Percentiles rank a stretch among this genome's conserved stretches.
These are phyloP conservation scores for Chromobotia macracanthus DNA, from an alignment of 2,797 vertebrate species.

Conservation along the genomic window DNA sequence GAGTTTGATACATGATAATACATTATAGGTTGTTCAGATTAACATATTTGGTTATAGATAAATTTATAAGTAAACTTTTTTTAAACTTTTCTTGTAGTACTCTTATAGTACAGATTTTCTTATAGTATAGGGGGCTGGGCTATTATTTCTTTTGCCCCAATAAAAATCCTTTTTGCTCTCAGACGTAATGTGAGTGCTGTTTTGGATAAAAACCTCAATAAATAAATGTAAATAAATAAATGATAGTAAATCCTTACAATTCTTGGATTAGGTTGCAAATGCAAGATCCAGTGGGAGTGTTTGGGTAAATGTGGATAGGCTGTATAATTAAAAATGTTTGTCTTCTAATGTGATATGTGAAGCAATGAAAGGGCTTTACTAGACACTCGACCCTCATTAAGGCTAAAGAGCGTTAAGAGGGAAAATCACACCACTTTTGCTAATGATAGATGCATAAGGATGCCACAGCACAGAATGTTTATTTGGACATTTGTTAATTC, in stretches of 20 bases:
- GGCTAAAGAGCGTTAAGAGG: conserved; percentile 21
- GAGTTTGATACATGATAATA: too few relatives aligned
- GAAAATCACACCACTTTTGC: background rate
- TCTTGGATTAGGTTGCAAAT: conserved; percentile 8
- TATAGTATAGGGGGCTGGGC: too few relatives aligned
- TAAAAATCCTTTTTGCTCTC: too few relatives aligned
- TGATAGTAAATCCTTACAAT: conserved; percentile 10
- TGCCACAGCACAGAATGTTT: background rate
- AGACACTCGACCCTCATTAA: conserved; percentile 46
- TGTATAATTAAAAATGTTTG: conserved; percentile 55
- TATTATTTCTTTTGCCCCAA: too few relatives aligned
- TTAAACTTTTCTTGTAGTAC: too few relatives aligned
- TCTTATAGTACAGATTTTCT: too few relatives aligned
- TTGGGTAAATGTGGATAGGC: conserved; percentile 24
- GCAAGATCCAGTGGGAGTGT: conserved; percentile 36
- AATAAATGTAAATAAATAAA: background rate
- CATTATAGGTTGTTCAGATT: too few relatives aligned
- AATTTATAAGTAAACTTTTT: too few relatives aligned
- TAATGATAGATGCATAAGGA: conserved; percentile 15
- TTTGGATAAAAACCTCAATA: background rate
- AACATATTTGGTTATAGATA: too few relatives aligned
- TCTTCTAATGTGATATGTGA: conserved; percentile 54
- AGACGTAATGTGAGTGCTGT: too few relatives aligned
- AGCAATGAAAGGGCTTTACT: conserved; percentile 33
- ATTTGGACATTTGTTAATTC: conserved; percentile 33